Evolutionary conservation across 2,113 vertebrate species (phyloP).

Genomic region (Corydoras maculifer): DNA sequence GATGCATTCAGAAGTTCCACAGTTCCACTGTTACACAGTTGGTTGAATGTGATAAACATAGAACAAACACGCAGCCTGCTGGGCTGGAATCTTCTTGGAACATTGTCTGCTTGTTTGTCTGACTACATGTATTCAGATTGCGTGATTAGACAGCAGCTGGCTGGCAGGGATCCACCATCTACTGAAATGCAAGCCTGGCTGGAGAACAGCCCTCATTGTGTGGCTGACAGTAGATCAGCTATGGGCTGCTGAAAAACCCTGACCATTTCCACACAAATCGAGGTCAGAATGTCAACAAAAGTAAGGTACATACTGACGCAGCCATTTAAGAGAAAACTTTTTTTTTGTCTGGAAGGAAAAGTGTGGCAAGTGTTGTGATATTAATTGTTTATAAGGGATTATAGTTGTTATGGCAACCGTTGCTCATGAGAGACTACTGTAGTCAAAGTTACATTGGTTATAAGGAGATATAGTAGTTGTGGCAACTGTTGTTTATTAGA

Average conservation of each 20-base stretch:
- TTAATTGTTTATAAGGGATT: too few relatives aligned
- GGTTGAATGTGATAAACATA: not conserved
- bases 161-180: slow-evolving; percentile 1
- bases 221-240: slow-evolving; percentile 28
- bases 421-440: too few relatives aligned
- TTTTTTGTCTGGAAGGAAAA: too few relatives aligned
- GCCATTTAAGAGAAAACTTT: too few relatives aligned
- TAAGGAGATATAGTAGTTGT: too few relatives aligned
- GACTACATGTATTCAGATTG: slow-evolving; percentile 21
- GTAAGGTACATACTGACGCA: too few relatives aligned
- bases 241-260: slow-evolving; percentile 38
- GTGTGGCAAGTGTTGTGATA: too few relatives aligned
- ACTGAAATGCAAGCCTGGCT: slow-evolving; percentile 4
- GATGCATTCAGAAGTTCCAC: not conserved
- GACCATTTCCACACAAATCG: too few relatives aligned
- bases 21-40: not conserved
- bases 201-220: slow-evolving; percentile 16
- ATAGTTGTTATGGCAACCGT: too few relatives aligned
- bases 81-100: not conserved
- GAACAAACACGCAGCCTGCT: slow-evolving; percentile 7
- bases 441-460: too few relatives aligned
- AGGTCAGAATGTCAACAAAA: too few relatives aligned
- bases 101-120: not conserved
- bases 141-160: slow-evolving; percentile 10
- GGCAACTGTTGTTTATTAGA: too few relatives aligned